Evolutionary conservation across 2,113 vertebrate species (phyloP).

Genomic region (Patagioenas fasciata): DNA sequence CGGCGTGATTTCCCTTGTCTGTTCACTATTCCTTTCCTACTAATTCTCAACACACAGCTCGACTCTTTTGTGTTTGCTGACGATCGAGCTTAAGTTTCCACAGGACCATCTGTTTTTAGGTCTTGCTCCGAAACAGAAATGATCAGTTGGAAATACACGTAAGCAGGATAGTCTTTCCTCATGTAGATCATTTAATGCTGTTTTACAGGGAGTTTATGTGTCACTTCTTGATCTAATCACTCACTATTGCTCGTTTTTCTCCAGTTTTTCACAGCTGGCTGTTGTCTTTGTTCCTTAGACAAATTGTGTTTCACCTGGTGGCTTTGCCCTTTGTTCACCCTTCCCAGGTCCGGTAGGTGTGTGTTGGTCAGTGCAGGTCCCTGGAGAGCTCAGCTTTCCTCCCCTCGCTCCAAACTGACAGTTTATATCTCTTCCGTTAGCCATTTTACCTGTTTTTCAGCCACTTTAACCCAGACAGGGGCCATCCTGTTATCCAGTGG

Average conservation of each 20-base stretch:
- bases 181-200: not conserved
- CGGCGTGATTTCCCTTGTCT: not conserved
- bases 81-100: not conserved
- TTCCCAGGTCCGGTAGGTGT: not conserved
- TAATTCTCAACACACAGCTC: not conserved
- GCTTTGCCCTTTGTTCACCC: not conserved
- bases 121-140: not conserved
- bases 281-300: not conserved
- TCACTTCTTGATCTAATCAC: not conserved
- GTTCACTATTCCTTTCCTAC: not conserved
- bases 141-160: not conserved
- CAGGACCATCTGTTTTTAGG: not conserved
- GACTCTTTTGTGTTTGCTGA: not conserved
- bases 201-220: not conserved
- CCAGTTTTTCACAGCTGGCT: not conserved
- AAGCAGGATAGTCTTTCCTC: not conserved
- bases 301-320: not conserved
- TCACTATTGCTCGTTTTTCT: not conserved
- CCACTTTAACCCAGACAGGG: not conserved
- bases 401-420: not conserved
- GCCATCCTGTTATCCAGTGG: not conserved
- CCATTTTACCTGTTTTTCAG: not conserved
- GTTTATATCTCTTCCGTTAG: not conserved
- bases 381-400: not conserved
- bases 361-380: not conserved